Evolutionary conservation across 1,140 invertebrate species (phyloP).

Genomic region (Lordiphosa collinella): DNA sequence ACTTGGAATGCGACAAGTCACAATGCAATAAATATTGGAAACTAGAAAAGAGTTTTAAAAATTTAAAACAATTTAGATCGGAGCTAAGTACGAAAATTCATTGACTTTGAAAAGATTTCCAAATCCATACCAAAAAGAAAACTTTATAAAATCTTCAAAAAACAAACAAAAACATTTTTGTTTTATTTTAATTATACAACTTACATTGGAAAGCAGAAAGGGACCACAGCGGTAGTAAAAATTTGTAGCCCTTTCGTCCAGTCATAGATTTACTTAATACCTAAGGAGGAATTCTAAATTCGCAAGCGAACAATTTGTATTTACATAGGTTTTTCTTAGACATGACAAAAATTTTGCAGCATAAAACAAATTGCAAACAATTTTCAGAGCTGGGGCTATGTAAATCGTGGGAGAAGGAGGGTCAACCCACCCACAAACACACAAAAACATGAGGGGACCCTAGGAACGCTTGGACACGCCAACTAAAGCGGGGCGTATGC

Average conservation of each 20-base stretch:
- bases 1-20: no score
- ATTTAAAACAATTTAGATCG: no score
- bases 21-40: no score
- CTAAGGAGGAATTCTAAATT: slow-evolving; percentile 52
- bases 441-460: neutral
- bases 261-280: slow-evolving; percentile 40
- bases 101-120: no score
- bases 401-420: slow-evolving; percentile 12
- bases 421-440: neutral
- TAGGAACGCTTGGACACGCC: slow-evolving; percentile 89
- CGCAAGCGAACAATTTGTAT: slow-evolving; percentile 41
- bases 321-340: slow-evolving; percentile 50
- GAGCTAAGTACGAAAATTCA: no score
- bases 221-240: slow-evolving; percentile 33
- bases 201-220: slow-evolving; percentile 32
- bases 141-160: slow-evolving; percentile 1
- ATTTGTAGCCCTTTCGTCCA: slow-evolving; percentile 32
- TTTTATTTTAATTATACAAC: slow-evolving; percentile 47
- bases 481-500: slow-evolving; percentile 96
- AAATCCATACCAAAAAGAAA: no score
- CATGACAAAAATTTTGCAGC: slow-evolving; percentile 51
- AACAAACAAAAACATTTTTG: slow-evolving; percentile 57
- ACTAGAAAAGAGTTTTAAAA: no score
- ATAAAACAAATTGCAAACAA: slow-evolving; percentile 61
- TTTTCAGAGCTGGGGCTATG: slow-evolving; percentile 37